Conservation (phyloP, 2,888 invertebrate species). For the Euzetes globulus region DNA sequence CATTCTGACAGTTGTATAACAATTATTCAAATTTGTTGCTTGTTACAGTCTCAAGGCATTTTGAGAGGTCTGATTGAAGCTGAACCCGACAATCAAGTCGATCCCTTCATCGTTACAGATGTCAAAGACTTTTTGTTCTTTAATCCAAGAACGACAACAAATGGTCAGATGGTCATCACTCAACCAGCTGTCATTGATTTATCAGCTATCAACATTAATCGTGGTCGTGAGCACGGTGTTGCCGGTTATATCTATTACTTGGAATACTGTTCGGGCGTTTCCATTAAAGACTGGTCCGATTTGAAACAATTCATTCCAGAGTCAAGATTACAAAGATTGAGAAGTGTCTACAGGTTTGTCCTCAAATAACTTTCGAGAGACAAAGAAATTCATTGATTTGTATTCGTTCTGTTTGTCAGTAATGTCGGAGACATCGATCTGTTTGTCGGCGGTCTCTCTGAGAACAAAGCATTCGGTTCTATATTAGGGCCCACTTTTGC, state of each 20-base stretch:
- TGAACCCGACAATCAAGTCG: conserved; percentile 32
- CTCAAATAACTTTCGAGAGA: not conserved
- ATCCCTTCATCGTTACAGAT: conserved; percentile 35
- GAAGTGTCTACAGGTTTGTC: conserved; percentile 30
- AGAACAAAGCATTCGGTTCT: conserved; percentile 30
- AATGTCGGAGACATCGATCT: conserved; percentile 32
- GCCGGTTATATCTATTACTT: conserved; percentile 36
- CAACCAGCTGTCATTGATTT: conserved; percentile 35
- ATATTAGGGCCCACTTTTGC: conserved; percentile 35
- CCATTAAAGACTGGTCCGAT: conserved; percentile 34
- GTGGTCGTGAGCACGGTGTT: conserved; percentile 37
- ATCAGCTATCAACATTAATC: conserved; percentile 30
- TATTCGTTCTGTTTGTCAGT: not conserved
- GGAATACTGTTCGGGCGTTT: conserved; percentile 35
- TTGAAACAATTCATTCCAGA: conserved; percentile 33
- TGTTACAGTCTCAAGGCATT: conserved; percentile 15
- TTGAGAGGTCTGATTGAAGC: conserved; percentile 26
- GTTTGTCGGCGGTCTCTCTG: conserved; percentile 33
- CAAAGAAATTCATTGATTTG: not conserved
- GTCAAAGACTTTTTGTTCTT: conserved; percentile 37
- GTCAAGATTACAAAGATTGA: conserved; percentile 21
- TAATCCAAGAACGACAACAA: conserved; percentile 30
- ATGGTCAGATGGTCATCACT: not conserved
- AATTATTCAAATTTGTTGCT: not conserved
- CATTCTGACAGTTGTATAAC: not conserved